Percentiles rank a stretch among this genome's conserved stretches.
phyloP scores from a whole-genome alignment of 2,113 vertebrate species.

The Hipposideros armiger region DNA sequence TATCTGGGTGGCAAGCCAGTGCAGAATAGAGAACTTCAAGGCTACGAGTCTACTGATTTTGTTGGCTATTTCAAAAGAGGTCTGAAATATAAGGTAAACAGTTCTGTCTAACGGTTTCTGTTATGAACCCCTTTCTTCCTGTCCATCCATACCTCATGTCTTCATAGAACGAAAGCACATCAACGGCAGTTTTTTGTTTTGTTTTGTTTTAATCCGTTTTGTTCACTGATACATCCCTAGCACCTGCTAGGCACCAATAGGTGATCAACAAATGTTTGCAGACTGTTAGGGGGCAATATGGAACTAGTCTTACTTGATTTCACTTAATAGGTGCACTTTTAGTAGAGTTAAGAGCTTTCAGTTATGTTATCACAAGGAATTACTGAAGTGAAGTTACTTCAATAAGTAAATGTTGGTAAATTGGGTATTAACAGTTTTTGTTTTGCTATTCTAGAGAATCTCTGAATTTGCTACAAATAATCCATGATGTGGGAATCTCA shows the following conservation, averaged over 20 bases:
- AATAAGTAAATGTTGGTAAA: background rate
- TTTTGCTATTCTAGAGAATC: background rate
- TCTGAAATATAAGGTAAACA: conserved; percentile 95
- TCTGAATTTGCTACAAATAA: background rate
- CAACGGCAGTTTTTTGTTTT: background rate
- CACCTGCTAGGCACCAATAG: background rate
- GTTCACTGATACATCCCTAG: background rate
- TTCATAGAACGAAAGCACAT: background rate
- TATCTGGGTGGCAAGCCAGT: conserved; percentile 94
- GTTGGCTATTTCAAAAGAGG: conserved; percentile 96
- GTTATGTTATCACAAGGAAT: background rate
- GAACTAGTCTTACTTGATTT: background rate
- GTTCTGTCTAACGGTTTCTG: background rate
- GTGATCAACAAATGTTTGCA: background rate
- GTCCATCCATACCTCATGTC: background rate
- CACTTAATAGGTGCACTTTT: background rate
- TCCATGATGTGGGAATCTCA: background rate
- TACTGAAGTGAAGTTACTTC: background rate
- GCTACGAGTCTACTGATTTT: conserved; percentile 93
- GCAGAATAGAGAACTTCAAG: conserved; percentile 96
- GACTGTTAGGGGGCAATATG: background rate
- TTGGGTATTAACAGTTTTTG: background rate
- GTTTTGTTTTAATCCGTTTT: background rate
- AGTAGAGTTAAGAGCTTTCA: background rate
- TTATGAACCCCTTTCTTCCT: background rate